Evolutionary conservation across 2,113 vertebrate genomes (phyloP).

Genomic region (Neopipo cinnamomea): DNA sequence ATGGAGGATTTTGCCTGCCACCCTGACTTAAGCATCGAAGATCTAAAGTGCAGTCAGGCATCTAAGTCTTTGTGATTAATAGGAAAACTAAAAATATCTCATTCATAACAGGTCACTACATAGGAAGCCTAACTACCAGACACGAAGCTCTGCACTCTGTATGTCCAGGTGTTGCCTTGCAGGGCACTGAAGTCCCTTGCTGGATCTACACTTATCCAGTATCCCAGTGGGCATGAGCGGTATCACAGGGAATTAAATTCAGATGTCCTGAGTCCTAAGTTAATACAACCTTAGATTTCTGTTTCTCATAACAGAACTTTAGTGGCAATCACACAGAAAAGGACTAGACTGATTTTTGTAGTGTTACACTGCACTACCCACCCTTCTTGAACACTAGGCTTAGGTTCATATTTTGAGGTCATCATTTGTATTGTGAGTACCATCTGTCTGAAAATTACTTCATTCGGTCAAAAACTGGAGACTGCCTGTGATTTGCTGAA

Average conservation of each 20-base stretch:
- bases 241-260: background rate
- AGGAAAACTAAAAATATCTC: background rate
- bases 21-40: background rate
- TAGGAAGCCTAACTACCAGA: background rate
- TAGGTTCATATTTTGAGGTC: background rate
- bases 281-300: background rate
- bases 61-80: background rate
- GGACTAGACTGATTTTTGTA: background rate
- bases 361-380: background rate
- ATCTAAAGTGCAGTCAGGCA: background rate
- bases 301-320: background rate
- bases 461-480: background rate
- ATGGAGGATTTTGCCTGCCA: background rate
- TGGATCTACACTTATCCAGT: background rate
- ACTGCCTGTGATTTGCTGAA: background rate
- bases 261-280: background rate
- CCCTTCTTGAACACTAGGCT: background rate
- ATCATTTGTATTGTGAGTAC: background rate
- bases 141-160: background rate
- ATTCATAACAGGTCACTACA: background rate
- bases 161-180: fast-evolving
- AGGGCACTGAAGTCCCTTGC: background rate
- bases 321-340: background rate
- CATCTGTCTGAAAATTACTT: background rate
- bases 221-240: background rate